phyloP scores from a whole-genome alignment of 1,140 invertebrate species.

The Zaprionus davidi region DNA sequence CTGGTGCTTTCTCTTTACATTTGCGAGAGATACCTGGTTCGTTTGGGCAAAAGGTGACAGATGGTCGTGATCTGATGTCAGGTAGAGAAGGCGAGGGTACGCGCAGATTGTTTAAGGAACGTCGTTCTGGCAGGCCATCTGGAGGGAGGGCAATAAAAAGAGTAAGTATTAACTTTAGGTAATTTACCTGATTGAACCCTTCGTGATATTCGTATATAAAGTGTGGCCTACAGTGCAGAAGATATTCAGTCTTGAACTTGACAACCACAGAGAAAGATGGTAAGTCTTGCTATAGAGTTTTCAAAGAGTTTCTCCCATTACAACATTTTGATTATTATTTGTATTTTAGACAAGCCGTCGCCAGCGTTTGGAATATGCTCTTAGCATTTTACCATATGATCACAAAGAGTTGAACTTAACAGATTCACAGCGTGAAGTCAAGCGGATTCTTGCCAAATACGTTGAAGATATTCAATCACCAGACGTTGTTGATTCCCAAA shows the following conservation, averaged over 20 bases:
- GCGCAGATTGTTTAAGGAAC: background rate
- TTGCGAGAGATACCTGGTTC: background rate
- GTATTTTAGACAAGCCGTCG: conserved; percentile 50
- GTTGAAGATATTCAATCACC: too few species aligned
- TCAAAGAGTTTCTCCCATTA: background rate
- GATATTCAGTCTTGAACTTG: background rate
- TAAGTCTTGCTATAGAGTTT: conserved; percentile 34
- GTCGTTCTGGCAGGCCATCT: background rate
- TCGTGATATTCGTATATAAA: background rate
- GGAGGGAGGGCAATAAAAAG: background rate
- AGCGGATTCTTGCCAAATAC: conserved; percentile 43
- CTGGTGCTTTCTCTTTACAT: background rate
- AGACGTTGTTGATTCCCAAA: background rate
- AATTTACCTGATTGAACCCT: background rate
- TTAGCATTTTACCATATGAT: conserved; percentile 61
- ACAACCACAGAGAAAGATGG: conserved; percentile 41
- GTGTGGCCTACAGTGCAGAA: background rate
- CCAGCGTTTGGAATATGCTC: conserved; percentile 60
- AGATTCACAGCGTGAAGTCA: conserved; percentile 40
- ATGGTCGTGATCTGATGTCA: conserved; percentile 22
- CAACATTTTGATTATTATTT: background rate
- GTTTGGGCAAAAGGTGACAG: background rate
- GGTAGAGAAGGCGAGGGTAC: conserved; percentile 34
- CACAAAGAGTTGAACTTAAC: conserved; percentile 40
- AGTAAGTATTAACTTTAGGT: background rate